Percentiles rank a stretch among this genome's conserved stretches.
phyloP scores from a whole-genome alignment of 2,113 vertebrate genomes.

The Mola mola region DNA sequence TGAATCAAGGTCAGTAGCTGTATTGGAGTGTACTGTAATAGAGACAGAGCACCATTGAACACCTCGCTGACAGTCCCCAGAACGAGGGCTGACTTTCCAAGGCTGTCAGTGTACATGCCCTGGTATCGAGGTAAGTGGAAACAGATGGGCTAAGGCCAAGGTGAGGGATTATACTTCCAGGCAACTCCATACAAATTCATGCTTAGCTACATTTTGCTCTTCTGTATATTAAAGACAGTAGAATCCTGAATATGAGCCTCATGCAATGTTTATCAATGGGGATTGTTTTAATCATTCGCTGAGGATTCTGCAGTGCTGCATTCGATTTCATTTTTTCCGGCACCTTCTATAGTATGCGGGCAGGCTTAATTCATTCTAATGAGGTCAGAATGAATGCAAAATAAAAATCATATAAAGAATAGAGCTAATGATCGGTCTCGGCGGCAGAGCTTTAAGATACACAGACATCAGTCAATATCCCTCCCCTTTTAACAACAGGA shows the following conservation, averaged over 20 bases:
- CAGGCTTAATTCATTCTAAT: too few relatives aligned
- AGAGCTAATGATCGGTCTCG: conserved; percentile 12
- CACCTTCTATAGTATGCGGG: too few relatives aligned
- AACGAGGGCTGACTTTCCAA: conserved; percentile 73
- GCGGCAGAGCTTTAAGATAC: conserved; percentile 42
- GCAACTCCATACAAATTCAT: conserved; percentile 52
- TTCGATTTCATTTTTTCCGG: not conserved
- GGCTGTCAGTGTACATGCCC: conserved; percentile 80
- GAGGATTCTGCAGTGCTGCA: not conserved
- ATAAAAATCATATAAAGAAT: conserved; percentile 6
- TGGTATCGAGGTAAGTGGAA: conserved; percentile 77
- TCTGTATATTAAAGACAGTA: conserved; percentile 15
- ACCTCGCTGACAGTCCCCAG: conserved; percentile 70
- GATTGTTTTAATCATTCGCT: conserved; percentile 5
- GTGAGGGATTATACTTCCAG: conserved; percentile 70
- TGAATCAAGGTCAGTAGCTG: conserved; percentile 58
- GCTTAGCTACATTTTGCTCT: conserved; percentile 32
- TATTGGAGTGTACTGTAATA: conserved; percentile 72
- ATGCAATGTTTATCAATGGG: not conserved
- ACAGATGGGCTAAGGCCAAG: conserved; percentile 77
- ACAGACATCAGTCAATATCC: conserved; percentile 77
- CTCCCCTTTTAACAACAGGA: conserved; percentile 86
- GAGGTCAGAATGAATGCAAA: conserved; percentile 19
- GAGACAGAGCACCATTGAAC: conserved; percentile 78
- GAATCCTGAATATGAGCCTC: not conserved